Evolutionary conservation across 2,888 invertebrate genomes (phyloP), one percentile per base, ranked within the genome.

Genomic region (Philhelius pedissequus): DNA sequence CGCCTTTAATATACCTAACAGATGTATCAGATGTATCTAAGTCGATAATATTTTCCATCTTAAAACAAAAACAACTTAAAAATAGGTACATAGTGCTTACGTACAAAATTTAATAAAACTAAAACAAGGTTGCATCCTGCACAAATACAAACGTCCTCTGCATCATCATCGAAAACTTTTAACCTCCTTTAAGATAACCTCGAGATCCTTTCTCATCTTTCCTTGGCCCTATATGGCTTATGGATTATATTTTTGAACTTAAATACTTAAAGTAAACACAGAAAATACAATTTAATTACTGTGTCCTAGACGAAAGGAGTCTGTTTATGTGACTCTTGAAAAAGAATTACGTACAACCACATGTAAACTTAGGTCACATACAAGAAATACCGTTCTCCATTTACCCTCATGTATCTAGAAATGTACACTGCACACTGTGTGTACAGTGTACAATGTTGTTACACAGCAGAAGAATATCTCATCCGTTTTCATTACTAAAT

Each of bases 401-500:
- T 58, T 20, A 22, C 30, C 30, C 15, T 45, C 30, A 20, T 27
- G 13, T 40, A 40, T 40, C 30, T 20, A 3, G 20, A 3, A 40
- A 30, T n/a, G 8, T 45, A 30, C 20, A 52, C 27, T 25, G 13
- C 13, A 22, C 9, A 52, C n/a, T n/a, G n/a, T n/a, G n/a, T n/a
- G n/a, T n/a, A n/a, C n/a, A n/a, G n/a, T n/a, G n/a, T n/a, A n/a
- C n/a, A n/a, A n/a, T n/a, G n/a, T n/a, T n/a, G n/a, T 9, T 2
- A 40, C 18, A 62, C 27, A 38, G 15, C 58, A 18, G 38, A 54
- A 30, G 38, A 66, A 22, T 50, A 74, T 74, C 69, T 74, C 78
- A 83, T 74, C 60, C 78, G 78, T 83, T 83, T 83, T 69, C 82
- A 78, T 78, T 78, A 78, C 78, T 56, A 73, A 78, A 73, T 69